phyloP scores from a whole-genome alignment of 2,113 vertebrate species.

The Raphicerus campestris region DNA sequence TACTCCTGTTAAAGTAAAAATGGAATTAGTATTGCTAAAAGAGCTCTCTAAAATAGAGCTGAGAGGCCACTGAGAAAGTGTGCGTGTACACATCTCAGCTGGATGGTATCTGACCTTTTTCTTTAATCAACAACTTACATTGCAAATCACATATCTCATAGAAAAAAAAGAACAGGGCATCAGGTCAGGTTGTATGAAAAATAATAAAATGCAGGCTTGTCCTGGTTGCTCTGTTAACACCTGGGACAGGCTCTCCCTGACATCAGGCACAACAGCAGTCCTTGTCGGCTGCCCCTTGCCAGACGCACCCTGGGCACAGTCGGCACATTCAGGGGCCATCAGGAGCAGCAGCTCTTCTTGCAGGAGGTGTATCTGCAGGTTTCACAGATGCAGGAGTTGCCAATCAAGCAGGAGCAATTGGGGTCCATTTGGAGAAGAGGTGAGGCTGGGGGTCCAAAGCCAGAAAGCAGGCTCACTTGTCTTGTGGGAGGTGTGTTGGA shows the following conservation, averaged over 20 bases:
- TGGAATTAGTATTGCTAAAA: not conserved
- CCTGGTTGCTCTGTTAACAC: not conserved
- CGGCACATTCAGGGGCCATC: not conserved
- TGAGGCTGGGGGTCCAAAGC: not conserved
- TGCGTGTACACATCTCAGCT: not conserved
- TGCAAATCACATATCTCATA: not conserved
- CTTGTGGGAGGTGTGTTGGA: not conserved
- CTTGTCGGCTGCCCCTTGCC: not conserved
- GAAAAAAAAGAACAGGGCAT: not conserved
- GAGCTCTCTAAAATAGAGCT: not conserved
- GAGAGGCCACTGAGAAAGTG: not conserved
- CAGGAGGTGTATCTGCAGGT: not conserved
- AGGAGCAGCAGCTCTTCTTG: not conserved
- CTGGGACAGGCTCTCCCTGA: not conserved
- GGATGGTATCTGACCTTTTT: not conserved
- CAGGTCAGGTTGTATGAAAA: not conserved
- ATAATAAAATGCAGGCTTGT: not conserved
- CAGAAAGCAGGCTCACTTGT: not conserved
- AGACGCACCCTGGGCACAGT: not conserved
- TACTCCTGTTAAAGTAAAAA: not conserved
- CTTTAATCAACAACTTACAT: not conserved
- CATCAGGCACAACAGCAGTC: not conserved
- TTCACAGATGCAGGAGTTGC: not conserved
- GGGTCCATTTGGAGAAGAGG: not conserved
- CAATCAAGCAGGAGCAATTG: conserved; percentile 27